Percentiles rank a stretch among this genome's conserved stretches.
These are phyloP conservation scores for Rhagium mordax DNA, from an alignment of 2,888 invertebrate genomes.

Conservation along the genomic window DNA sequence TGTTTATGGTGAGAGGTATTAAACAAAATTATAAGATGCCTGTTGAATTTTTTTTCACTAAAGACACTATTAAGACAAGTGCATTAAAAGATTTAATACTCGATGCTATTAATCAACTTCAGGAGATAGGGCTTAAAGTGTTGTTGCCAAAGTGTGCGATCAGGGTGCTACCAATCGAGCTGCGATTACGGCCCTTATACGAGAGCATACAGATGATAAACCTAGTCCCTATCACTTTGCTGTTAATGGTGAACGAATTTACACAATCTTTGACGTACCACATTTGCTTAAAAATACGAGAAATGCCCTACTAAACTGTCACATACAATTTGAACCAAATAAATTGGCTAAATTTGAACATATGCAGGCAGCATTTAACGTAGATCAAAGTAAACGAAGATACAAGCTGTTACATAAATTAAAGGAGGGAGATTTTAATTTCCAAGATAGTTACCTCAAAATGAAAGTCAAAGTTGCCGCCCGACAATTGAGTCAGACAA, in stretches of 20 bases:
- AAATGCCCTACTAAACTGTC: slow-evolving; percentile 30
- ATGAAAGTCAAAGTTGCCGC: too few relatives aligned
- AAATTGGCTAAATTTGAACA: slow-evolving; percentile 32
- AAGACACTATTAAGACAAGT: neutral
- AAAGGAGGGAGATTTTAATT: slow-evolving; percentile 27
- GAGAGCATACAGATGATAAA: neutral
- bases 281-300: slow-evolving; percentile 39
- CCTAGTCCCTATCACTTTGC: slow-evolving; percentile 25
- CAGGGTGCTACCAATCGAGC: slow-evolving; percentile 23
- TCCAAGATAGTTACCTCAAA: slow-evolving; percentile 21
- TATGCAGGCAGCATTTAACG: slow-evolving; percentile 25
- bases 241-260: slow-evolving; percentile 21
- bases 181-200: slow-evolving; percentile 4
- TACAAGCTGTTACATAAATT: slow-evolving; percentile 28
- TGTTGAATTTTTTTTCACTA: neutral
- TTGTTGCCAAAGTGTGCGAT: slow-evolving; percentile 24
- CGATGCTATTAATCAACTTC: neutral
- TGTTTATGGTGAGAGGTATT: neutral
- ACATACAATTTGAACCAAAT: neutral
- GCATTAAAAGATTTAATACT: neutral
- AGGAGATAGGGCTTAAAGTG: slow-evolving; percentile 9
- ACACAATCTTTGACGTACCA: slow-evolving; percentile 29
- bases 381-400: slow-evolving; percentile 16
- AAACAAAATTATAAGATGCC: neutral
- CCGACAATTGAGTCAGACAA: too few relatives aligned